Conservation (phyloP, 2,113 vertebrate genomes). For the Martes martes region DNA sequence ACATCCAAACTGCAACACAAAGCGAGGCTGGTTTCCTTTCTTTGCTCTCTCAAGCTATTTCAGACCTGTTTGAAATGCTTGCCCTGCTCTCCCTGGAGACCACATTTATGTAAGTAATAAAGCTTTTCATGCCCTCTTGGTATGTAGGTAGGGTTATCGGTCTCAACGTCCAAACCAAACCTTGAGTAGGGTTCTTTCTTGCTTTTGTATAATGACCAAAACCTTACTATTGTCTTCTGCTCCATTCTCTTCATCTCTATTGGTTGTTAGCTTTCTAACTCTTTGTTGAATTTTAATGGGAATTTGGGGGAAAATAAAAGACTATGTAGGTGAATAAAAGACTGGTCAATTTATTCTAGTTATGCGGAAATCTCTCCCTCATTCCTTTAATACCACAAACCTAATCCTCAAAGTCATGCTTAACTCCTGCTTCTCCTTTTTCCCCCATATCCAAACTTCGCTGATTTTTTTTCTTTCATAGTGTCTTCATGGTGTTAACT, state of each 20-base stretch:
- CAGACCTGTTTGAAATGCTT: neutral
- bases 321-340: neutral
- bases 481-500: neutral
- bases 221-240: neutral
- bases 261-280: neutral
- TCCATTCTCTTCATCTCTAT: neutral
- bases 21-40: neutral
- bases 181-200: neutral
- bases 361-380: neutral
- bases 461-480: neutral
- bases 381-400: neutral
- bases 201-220: neutral
- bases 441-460: neutral
- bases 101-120: neutral
- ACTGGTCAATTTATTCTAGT: neutral
- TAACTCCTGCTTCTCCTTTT: neutral
- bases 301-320: neutral
- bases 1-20: neutral
- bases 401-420: neutral
- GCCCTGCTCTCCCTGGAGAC: neutral
- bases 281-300: neutral
- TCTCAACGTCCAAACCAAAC: neutral
- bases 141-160: neutral
- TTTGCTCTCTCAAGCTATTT: neutral
- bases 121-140: neutral